These are phyloP conservation scores for Enteromius mattozi DNA, from an alignment of 2,797 vertebrate genomes.

Conservation along the genomic window DNA sequence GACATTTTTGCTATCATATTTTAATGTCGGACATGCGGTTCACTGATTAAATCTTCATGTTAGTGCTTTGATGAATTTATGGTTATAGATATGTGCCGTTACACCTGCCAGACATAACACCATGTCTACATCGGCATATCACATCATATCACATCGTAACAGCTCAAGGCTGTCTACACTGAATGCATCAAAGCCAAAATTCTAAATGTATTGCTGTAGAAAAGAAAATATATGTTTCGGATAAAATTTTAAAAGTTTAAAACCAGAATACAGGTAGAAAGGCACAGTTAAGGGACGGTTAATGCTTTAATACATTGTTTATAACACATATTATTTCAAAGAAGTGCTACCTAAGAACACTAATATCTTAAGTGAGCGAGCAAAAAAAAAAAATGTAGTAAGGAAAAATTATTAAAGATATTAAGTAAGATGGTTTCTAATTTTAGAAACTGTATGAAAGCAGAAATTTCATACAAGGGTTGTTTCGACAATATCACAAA, in stretches of 20 bases:
- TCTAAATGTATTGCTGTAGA: neutral
- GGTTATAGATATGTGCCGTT: slow-evolving; percentile 49
- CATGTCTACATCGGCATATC: neutral
- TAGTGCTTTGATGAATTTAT: slow-evolving; percentile 46
- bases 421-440: neutral
- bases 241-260: neutral
- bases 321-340: neutral
- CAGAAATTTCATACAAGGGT: neutral
- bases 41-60: slow-evolving; percentile 59
- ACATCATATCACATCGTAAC: neutral
- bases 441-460: neutral
- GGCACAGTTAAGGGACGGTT: neutral
- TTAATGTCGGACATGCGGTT: slow-evolving; percentile 53
- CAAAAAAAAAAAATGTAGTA: neutral
- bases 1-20: slow-evolving; percentile 60
- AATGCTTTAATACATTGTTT: neutral
- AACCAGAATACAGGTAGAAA: neutral
- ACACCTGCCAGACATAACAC: slow-evolving; percentile 58
- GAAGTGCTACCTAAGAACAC: too few species aligned
- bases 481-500: neutral
- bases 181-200: neutral
- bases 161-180: neutral
- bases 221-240: neutral
- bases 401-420: neutral
- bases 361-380: neutral